A percentile compares a stretch with the other conserved stretches of the same genome.
These are phyloP conservation scores for Potamarius usumacintae DNA, from an alignment of 2,113 vertebrate species.

Conservation along the genomic window DNA sequence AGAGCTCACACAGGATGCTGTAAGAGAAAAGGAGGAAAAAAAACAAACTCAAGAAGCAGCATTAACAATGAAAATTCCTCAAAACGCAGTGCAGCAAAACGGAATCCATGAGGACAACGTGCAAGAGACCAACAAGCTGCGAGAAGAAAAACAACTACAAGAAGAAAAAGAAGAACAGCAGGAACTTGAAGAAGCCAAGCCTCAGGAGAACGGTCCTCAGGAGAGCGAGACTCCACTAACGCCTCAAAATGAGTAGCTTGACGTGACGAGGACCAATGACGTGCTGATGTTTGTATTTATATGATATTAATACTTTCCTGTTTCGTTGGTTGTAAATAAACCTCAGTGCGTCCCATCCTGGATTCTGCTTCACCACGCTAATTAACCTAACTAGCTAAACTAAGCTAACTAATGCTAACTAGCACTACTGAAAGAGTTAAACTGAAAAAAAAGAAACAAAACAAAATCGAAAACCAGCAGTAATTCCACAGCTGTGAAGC, in stretches of 20 bases:
- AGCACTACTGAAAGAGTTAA: neutral
- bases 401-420: neutral
- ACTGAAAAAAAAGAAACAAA: neutral
- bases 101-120: conserved; percentile 37
- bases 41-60: conserved; percentile 35
- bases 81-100: conserved; percentile 25
- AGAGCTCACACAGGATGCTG: neutral
- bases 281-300: neutral
- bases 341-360: neutral
- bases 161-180: conserved; percentile 25
- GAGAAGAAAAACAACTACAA: conserved; percentile 50
- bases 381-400: neutral
- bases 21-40: conserved; percentile 43
- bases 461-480: neutral
- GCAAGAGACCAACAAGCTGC: conserved; percentile 55
- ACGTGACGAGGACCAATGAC: neutral
- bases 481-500: neutral
- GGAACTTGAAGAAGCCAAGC: conserved; percentile 54
- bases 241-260: conserved; percentile 61
- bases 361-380: neutral
- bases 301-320: neutral
- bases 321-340: neutral
- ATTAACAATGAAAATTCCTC: neutral
- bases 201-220: conserved; percentile 52
- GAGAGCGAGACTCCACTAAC: conserved; percentile 50